These are phyloP conservation scores for Belonocnema kinseyi DNA, from an alignment of 1,140 invertebrate species.

Conservation along the genomic window DNA sequence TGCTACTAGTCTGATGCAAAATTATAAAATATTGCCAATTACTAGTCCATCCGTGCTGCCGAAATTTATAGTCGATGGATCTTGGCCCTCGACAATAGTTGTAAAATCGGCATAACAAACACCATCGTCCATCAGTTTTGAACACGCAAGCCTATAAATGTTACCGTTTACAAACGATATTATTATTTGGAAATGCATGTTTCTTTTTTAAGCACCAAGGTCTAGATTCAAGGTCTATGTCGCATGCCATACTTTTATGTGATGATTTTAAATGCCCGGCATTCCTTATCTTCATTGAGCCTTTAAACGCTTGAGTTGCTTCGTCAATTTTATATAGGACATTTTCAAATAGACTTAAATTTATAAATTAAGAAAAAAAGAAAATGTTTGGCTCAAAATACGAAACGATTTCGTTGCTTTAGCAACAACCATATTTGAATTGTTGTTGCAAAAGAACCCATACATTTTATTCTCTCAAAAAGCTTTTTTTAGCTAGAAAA, in stretches of 20 bases:
- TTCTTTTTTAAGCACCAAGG: constrained; percentile 33
- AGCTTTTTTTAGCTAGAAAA: too few species aligned
- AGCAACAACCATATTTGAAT: too few species aligned
- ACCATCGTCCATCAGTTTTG: constrained; percentile 44
- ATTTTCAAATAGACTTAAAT: background rate
- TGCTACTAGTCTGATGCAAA: background rate
- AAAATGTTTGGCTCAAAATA: too few species aligned
- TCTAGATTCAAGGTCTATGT: constrained; percentile 33
- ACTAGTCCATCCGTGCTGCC: constrained; percentile 47
- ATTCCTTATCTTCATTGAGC: constrained; percentile 28
- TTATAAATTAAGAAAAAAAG: too few species aligned
- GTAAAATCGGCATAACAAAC: constrained; percentile 62
- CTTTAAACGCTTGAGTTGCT: background rate
- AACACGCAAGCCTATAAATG: constrained; percentile 64
- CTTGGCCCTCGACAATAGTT: constrained; percentile 43
- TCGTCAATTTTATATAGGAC: background rate
- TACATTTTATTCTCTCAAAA: too few species aligned
- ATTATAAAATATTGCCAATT: constrained; percentile 58
- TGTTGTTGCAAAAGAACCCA: too few species aligned
- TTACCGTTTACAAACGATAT: constrained; percentile 43
- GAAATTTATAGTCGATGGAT: constrained; percentile 67
- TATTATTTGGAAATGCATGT: constrained; percentile 2
- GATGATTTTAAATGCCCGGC: constrained; percentile 34
- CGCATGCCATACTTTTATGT: constrained; percentile 35
- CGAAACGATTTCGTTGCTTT: too few species aligned